These are phyloP conservation scores for Nymphalis c-album DNA, from an alignment of 2,888 invertebrate genomes.

Conservation along the genomic window DNA sequence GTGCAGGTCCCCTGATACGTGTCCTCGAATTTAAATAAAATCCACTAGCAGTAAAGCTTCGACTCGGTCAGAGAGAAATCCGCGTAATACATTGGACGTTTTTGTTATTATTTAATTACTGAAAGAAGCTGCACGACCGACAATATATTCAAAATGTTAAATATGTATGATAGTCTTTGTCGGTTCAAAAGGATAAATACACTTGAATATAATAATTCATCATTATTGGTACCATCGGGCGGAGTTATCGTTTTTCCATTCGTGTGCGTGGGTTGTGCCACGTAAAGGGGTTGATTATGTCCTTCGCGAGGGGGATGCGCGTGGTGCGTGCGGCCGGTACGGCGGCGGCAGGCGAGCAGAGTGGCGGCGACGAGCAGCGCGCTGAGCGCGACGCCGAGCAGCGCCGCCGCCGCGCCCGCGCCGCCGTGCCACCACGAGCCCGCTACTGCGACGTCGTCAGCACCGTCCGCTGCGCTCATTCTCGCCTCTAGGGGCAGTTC, in stretches of 20 bases:
- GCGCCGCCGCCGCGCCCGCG: conserved; percentile 36
- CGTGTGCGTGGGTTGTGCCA: conserved; percentile 55
- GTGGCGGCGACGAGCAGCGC: conserved; percentile 41
- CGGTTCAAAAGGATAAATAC: too few species aligned
- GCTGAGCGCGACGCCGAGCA: conserved; percentile 46
- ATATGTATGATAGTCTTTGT: too few species aligned
- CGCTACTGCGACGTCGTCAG: conserved; percentile 37
- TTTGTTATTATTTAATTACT: too few species aligned
- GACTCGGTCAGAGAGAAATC: too few species aligned
- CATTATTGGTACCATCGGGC: conserved; percentile 47
- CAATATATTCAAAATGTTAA: too few species aligned
- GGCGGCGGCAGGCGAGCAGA: conserved; percentile 31
- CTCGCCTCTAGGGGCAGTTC: conserved; percentile 47
- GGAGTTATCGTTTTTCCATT: conserved; percentile 57
- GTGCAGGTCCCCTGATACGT: conserved; percentile 77
- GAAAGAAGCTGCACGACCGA: background rate
- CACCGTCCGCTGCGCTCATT: conserved; percentile 37
- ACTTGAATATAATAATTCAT: background rate
- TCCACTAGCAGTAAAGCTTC: too few species aligned
- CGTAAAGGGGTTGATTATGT: conserved; percentile 51
- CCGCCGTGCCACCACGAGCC: conserved; percentile 41
- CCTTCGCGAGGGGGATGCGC: conserved; percentile 36
- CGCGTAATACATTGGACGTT: too few species aligned
- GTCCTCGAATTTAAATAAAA: too few species aligned
- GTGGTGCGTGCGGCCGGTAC: conserved; percentile 37